Conservation (phyloP, 2,797 vertebrate genomes). For the Pangasius djambal region DNA sequence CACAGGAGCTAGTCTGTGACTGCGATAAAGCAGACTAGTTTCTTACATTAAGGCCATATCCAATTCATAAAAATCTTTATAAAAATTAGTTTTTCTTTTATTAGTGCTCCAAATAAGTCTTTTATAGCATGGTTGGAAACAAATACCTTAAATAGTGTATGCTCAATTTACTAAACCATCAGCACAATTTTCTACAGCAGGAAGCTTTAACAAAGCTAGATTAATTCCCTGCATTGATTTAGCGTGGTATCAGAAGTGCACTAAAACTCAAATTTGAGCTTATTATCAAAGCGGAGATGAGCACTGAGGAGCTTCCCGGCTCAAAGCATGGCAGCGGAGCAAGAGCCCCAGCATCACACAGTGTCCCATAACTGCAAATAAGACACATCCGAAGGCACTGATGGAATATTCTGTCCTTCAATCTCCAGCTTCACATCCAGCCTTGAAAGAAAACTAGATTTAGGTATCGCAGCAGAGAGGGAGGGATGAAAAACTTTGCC, state of each 20-base stretch:
- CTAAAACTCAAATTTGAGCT: slow-evolving; percentile 22
- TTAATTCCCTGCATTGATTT: neutral
- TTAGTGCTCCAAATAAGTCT: slow-evolving; percentile 28
- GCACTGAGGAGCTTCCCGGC: neutral
- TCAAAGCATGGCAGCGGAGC: slow-evolving; percentile 32
- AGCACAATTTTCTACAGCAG: neutral
- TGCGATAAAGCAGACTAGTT: neutral
- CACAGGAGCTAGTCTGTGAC: neutral
- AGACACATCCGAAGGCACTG: slow-evolving; percentile 60
- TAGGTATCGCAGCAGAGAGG: slow-evolving; percentile 55
- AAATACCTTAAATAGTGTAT: neutral
- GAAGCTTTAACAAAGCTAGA: slow-evolving; percentile 14
- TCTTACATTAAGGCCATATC: slow-evolving; percentile 7
- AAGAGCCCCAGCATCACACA: slow-evolving; percentile 48
- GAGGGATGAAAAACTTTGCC: slow-evolving; percentile 61
- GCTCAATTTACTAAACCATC: neutral
- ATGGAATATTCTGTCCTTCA: slow-evolving; percentile 64
- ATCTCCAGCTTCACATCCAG: slow-evolving; percentile 61
- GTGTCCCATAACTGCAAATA: slow-evolving; percentile 62
- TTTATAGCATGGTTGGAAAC: slow-evolving; percentile 39
- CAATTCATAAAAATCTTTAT: neutral
- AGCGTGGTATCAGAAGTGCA: slow-evolving; percentile 1
- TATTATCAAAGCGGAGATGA: neutral
- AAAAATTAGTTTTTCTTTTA: neutral
- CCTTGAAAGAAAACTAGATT: slow-evolving; percentile 61